A percentile compares a stretch with the other conserved stretches of the same genome.
Evolutionary conservation across 2,113 vertebrate species (phyloP).

Genomic region (Trochalopteron elliotii): DNA sequence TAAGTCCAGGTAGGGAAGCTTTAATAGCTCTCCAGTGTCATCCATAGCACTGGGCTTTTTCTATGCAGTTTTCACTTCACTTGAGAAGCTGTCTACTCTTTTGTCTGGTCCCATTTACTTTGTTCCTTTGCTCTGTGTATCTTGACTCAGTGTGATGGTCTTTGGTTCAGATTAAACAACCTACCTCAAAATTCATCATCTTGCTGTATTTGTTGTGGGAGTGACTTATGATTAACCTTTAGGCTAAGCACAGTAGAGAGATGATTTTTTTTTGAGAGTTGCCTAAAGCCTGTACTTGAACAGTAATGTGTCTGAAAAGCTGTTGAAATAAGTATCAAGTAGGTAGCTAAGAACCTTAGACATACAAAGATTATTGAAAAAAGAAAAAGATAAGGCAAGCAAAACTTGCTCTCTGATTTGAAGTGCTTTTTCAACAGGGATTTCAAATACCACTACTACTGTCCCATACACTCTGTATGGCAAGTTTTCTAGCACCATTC

Average conservation of each 20-base stretch:
- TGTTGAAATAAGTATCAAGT: background rate
- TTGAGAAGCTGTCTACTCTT: background rate
- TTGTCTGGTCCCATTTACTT: background rate
- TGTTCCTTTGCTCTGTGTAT: background rate
- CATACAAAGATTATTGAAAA: background rate
- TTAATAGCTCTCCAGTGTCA: background rate
- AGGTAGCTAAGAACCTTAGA: background rate
- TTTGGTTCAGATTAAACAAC: background rate
- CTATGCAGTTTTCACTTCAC: background rate
- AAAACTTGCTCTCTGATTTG: background rate
- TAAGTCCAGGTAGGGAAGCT: background rate
- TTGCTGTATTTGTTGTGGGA: background rate
- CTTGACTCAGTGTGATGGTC: background rate
- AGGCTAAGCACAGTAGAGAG: background rate
- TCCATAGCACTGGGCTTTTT: background rate
- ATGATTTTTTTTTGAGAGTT: background rate
- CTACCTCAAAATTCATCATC: background rate
- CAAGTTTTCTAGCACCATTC: background rate
- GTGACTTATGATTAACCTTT: background rate
- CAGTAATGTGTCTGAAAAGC: background rate
- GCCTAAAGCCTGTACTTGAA: background rate
- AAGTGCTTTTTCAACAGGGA: background rate
- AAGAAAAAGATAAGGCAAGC: background rate
- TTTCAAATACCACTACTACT: background rate
- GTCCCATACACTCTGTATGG: background rate